Evolutionary conservation across 2,797 vertebrate species (phyloP).

Genomic region (Trachops cirrhosus): DNA sequence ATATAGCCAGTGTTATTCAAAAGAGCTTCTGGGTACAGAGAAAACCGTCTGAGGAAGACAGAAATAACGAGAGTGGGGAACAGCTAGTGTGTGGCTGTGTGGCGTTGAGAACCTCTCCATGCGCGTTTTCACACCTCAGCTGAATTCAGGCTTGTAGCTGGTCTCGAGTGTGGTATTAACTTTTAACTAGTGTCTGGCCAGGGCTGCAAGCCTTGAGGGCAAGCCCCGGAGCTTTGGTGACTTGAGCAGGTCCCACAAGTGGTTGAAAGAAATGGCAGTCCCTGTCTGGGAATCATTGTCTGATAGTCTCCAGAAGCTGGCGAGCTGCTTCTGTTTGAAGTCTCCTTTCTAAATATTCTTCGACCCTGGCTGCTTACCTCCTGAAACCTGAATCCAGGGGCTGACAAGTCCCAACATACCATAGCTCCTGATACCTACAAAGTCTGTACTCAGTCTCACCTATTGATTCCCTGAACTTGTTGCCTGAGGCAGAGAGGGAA

Average conservation of each 20-base stretch:
- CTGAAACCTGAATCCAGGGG: slow-evolving; percentile 54
- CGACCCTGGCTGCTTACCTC: slow-evolving; percentile 26
- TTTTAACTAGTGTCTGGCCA: background rate
- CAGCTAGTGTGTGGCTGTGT: rapidly evolving
- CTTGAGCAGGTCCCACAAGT: background rate
- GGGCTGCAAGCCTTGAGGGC: background rate
- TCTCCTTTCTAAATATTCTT: slow-evolving; percentile 20
- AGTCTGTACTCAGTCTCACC: slow-evolving; percentile 53
- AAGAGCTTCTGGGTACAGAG: background rate
- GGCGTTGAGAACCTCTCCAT: background rate
- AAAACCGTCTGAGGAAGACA: background rate
- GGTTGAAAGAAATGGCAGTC: background rate
- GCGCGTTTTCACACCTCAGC: background rate
- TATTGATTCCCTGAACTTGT: slow-evolving; percentile 67
- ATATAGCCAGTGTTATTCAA: background rate
- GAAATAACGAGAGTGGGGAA: background rate
- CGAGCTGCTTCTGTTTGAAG: slow-evolving; percentile 36
- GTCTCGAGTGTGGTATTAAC: slow-evolving; percentile 33
- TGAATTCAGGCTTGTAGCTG: background rate
- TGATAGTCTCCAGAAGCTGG: background rate
- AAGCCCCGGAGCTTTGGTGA: background rate
- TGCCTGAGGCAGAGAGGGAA: slow-evolving; percentile 63
- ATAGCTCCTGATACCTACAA: background rate
- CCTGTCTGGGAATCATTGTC: background rate
- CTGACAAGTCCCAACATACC: slow-evolving; percentile 60